Evolutionary conservation across 2,113 vertebrate species (phyloP).

Genomic region (Lynx canadensis): DNA sequence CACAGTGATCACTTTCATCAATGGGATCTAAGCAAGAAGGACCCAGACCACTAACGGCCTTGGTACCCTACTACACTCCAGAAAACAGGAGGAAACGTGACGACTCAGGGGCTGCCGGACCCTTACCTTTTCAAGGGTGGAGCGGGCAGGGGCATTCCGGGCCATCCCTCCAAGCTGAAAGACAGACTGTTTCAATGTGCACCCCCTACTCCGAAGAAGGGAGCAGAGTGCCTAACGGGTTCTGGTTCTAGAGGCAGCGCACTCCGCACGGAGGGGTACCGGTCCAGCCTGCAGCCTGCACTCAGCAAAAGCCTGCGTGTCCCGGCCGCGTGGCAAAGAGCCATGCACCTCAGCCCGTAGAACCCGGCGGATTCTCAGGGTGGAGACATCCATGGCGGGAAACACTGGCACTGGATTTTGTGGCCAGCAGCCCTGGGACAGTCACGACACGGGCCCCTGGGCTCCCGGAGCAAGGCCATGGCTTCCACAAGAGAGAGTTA

Average conservation of each 20-base stretch:
- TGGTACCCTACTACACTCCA: neutral
- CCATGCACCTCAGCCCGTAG: neutral
- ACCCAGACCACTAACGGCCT: neutral
- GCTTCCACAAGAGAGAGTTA: neutral
- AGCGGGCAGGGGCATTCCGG: too few species aligned
- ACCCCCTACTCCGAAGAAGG: neutral
- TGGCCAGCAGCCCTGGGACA: too few species aligned
- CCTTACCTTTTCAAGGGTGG: neutral
- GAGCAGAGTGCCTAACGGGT: fast-evolving
- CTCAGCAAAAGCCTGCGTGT: fast-evolving
- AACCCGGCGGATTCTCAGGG: neutral
- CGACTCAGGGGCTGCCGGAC: fast-evolving
- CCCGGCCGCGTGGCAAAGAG: neutral
- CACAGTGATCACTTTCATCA: neutral
- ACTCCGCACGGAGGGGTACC: neutral
- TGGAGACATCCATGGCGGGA: fast-evolving
- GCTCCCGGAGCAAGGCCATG: neutral
- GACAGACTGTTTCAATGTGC: fast-evolving
- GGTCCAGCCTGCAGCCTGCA: neutral
- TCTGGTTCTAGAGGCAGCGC: neutral
- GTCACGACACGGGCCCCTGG: neutral
- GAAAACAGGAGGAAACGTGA: too few species aligned
- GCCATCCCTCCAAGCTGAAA: neutral
- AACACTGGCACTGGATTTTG: neutral
- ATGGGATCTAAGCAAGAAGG: neutral